Evolutionary conservation across 37 sponge, comb jelly and placozoan genomes (phyloP).

Genomic region (Agelas oroides): DNA sequence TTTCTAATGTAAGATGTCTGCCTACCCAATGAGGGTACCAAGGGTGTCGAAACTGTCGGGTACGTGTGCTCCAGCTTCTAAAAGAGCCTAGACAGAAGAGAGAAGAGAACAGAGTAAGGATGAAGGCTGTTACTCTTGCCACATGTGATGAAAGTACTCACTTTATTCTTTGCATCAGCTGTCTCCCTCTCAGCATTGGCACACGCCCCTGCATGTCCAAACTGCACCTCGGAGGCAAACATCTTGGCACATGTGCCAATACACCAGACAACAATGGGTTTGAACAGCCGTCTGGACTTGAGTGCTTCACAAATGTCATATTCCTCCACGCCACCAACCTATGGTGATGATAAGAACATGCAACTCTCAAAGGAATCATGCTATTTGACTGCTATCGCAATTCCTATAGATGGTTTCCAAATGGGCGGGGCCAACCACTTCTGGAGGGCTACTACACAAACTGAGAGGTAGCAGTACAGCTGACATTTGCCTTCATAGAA

Average conservation of each 20-base stretch:
- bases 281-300: constrained; percentile 86
- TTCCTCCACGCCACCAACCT: constrained; percentile 98
- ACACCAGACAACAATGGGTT: constrained; percentile 96
- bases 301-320: constrained; percentile 85
- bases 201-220: constrained; percentile 97
- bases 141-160: neutral
- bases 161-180: constrained; percentile 93
- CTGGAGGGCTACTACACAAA: constrained; percentile 8
- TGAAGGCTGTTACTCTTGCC: neutral
- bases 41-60: constrained; percentile 95
- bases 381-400: too few species aligned
- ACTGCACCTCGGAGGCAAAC: constrained; percentile 98
- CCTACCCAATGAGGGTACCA: constrained; percentile 72
- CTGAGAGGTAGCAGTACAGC: neutral
- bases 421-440: neutral
- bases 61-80: constrained; percentile 89
- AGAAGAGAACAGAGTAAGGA: neutral
- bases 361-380: neutral
- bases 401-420: too few species aligned
- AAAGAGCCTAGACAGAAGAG: constrained; percentile 64
- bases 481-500: too few species aligned
- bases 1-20: neutral
- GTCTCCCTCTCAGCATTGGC: constrained; percentile 94
- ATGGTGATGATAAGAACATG: neutral
- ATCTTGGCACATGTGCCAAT: constrained; percentile 96